Conservation (phyloP, 2,797 vertebrate genomes). For the Falco novaeseelandiae region DNA sequence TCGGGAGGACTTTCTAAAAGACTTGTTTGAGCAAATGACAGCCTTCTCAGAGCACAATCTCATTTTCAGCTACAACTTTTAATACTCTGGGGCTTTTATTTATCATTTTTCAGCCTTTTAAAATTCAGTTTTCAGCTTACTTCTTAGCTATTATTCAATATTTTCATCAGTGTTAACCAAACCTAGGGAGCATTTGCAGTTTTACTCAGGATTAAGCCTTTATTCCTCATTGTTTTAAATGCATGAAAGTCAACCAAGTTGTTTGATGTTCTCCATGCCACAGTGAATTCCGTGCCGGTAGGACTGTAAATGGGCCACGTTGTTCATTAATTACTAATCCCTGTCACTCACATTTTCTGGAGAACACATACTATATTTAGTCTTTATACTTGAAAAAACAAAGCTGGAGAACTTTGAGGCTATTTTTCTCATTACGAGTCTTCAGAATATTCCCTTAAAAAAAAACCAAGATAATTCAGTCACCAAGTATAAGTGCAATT, state of each 20-base stretch:
- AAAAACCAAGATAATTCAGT: conserved; percentile 30
- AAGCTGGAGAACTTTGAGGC: conserved; percentile 12
- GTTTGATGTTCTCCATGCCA: conserved; percentile 52
- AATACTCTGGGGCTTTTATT: neutral
- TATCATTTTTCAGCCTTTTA: neutral
- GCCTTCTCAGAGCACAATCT: neutral
- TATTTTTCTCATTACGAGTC: conserved; percentile 19
- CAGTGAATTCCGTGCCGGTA: conserved; percentile 24
- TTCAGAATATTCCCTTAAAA: conserved; percentile 26
- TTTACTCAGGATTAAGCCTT: conserved; percentile 15
- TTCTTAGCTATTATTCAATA: conserved; percentile 30
- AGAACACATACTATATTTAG: conserved; percentile 35
- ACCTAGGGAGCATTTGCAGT: neutral
- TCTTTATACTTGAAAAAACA: conserved; percentile 31
- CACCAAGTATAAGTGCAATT: conserved; percentile 12
- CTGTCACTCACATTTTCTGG: conserved; percentile 54
- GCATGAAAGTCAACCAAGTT: neutral
- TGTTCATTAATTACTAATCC: conserved; percentile 71
- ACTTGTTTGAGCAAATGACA: neutral
- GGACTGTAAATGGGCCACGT: conserved; percentile 55
- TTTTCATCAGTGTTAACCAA: conserved; percentile 15
- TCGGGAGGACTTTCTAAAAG: neutral
- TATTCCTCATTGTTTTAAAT: conserved; percentile 56
- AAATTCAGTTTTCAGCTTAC: neutral
- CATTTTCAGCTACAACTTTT: neutral